phyloP scores from a whole-genome alignment of 35 echinoderm and acorn worm genomes.

The Apostichopus japonicus region DNA sequence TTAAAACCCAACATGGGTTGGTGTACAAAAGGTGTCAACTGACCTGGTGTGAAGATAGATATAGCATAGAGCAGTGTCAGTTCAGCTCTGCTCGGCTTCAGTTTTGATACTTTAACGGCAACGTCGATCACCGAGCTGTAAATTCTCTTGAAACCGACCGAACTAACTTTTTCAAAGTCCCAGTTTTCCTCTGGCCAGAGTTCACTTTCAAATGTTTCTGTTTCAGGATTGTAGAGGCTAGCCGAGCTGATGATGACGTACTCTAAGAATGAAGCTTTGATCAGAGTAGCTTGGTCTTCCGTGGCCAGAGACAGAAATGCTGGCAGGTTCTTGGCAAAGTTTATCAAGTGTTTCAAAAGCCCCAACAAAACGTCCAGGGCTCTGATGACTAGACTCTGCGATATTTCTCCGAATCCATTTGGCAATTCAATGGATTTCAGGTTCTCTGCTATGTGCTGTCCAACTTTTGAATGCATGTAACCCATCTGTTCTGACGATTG shows the following conservation, averaged over 20 bases:
- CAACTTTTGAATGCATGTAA: not conserved
- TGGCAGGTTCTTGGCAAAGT: conserved; percentile 76
- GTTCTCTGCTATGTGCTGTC: conserved; percentile 9
- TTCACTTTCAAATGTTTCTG: conserved; percentile 58
- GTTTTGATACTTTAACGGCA: conserved; percentile 62
- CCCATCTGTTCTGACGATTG: not conserved
- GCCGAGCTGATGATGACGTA: conserved; percentile 70
- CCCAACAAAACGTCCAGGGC: conserved; percentile 79
- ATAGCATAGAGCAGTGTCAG: conserved; percentile 68
- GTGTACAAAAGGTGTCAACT: not conserved
- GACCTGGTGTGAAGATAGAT: conserved; percentile 84
- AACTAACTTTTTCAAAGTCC: conserved; percentile 22
- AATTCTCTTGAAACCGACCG: conserved; percentile 63
- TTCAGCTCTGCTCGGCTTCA: conserved; percentile 59
- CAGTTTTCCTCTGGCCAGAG: conserved; percentile 58
- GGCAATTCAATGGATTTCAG: not conserved
- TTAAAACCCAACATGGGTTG: not conserved
- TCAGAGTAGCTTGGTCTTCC: conserved; percentile 80
- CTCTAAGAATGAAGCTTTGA: conserved; percentile 81
- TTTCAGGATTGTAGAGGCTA: conserved; percentile 66
- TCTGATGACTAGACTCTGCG: conserved; percentile 47
- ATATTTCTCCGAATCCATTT: conserved; percentile 11
- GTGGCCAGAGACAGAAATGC: conserved; percentile 63
- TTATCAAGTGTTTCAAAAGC: conserved; percentile 81
- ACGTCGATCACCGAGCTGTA: conserved; percentile 27